These are phyloP conservation scores for Osedax frankpressi DNA, from an alignment of 2,888 invertebrate species.

Conservation along the genomic window DNA sequence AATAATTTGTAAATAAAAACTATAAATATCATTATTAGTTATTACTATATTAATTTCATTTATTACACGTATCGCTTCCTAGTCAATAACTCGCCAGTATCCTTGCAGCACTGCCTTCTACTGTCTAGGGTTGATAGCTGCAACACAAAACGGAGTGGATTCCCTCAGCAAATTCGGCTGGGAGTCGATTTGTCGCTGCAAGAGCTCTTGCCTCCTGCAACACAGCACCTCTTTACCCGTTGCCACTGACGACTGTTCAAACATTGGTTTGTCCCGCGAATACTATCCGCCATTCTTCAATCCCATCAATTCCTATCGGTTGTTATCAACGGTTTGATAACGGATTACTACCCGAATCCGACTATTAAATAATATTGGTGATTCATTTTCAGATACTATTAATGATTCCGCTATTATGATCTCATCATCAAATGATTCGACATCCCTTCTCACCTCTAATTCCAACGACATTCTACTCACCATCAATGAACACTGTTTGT, in stretches of 20 bases:
- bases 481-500: background rate
- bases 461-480: background rate
- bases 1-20: too few species aligned
- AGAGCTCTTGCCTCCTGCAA: background rate
- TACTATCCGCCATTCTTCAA: too few species aligned
- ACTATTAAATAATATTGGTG: background rate
- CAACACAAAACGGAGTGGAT: conserved; percentile 70
- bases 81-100: too few species aligned
- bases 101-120: conserved; percentile 70
- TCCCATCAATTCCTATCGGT: too few species aligned
- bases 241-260: too few species aligned
- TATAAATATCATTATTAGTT: too few species aligned
- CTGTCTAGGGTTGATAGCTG: conserved; percentile 69
- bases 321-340: too few species aligned
- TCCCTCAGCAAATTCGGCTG: conserved; percentile 59
- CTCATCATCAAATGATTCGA: background rate
- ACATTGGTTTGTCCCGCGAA: too few species aligned
- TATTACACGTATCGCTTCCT: too few species aligned
- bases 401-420: background rate
- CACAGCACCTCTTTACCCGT: background rate
- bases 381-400: background rate
- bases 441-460: background rate
- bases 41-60: too few species aligned
- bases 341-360: background rate
- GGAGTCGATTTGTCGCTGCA: conserved; percentile 51